Conservation (phyloP, 2,888 invertebrate genomes). For the Caradrina kadenii region DNA sequence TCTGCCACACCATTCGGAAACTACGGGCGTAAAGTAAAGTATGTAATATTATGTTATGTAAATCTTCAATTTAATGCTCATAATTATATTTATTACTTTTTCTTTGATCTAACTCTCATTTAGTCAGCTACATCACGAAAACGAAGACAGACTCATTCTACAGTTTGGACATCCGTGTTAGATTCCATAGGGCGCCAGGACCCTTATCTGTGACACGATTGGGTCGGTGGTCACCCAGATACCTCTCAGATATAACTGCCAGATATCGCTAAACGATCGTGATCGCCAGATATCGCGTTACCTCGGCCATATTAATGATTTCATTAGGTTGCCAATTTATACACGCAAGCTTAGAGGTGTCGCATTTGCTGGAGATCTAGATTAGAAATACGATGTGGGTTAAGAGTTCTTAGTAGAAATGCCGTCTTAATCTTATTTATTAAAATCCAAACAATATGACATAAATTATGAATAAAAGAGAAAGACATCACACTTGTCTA, state of each 20-base stretch:
- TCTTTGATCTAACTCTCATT: too few species aligned
- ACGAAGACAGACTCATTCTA: constrained; percentile 50
- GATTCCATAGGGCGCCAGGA: constrained; percentile 70
- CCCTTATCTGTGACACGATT: constrained; percentile 63
- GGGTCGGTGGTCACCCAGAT: constrained; percentile 63
- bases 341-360: constrained; percentile 23
- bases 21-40: too few species aligned
- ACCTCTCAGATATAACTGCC: constrained; percentile 53
- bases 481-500: constrained; percentile 29
- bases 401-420: constrained; percentile 5
- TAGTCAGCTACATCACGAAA: background rate
- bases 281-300: constrained; percentile 46
- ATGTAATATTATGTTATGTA: too few species aligned
- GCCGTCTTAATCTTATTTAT: constrained; percentile 6
- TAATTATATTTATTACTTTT: too few species aligned
- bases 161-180: constrained; percentile 42
- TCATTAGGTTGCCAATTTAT: constrained; percentile 56
- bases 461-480: constrained; percentile 47
- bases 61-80: too few species aligned
- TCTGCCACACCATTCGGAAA: too few species aligned
- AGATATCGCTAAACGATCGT: constrained; percentile 63
- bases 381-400: background rate
- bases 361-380: constrained; percentile 1
- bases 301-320: constrained; percentile 57
- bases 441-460: constrained; percentile 36